phyloP scores from a whole-genome alignment of 2,113 vertebrate genomes.

The Polyodon spathula region DNA sequence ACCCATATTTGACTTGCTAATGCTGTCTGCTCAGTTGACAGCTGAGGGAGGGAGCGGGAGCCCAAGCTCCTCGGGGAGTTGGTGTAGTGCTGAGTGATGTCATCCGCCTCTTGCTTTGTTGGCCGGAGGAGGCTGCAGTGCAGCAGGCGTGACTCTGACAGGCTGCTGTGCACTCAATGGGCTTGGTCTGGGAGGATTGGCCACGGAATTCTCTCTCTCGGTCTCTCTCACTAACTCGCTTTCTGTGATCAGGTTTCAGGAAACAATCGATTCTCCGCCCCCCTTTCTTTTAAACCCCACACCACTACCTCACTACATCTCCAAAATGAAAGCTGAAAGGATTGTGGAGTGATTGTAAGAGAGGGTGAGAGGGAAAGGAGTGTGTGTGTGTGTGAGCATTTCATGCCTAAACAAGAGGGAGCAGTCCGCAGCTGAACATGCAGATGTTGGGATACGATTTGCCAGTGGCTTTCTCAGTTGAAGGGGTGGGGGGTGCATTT shows the following conservation, averaged over 20 bases:
- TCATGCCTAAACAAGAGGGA: neutral
- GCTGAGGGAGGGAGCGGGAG: neutral
- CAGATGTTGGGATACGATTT: slow-evolving; percentile 12
- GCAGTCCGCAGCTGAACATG: neutral
- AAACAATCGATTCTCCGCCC: slow-evolving; percentile 23
- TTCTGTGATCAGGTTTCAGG: slow-evolving; percentile 33
- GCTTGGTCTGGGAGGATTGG: slow-evolving; percentile 15
- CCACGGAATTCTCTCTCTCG: neutral
- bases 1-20: slow-evolving; percentile 9
- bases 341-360: slow-evolving; percentile 1
- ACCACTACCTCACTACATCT: no score
- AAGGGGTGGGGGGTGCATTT: slow-evolving; percentile 2
- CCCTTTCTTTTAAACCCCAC: slow-evolving; percentile 14
- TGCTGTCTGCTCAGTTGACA: neutral
- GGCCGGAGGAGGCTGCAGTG: slow-evolving; percentile 14
- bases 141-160: slow-evolving; percentile 14
- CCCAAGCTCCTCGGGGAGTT: neutral
- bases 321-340: slow-evolving; percentile 17
- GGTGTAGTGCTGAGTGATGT: slow-evolving; percentile 26
- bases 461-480: slow-evolving; percentile 1
- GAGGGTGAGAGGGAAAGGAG: slow-evolving; percentile 4
- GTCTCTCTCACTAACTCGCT: slow-evolving; percentile 10
- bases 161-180: slow-evolving; percentile 20
- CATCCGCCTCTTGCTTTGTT: slow-evolving; percentile 11
- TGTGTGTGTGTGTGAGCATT: neutral